Evolutionary conservation across 2,797 vertebrate species (phyloP), one percentile per base, ranked within the genome.

Genomic region (Macroramphosus scolopax): DNA sequence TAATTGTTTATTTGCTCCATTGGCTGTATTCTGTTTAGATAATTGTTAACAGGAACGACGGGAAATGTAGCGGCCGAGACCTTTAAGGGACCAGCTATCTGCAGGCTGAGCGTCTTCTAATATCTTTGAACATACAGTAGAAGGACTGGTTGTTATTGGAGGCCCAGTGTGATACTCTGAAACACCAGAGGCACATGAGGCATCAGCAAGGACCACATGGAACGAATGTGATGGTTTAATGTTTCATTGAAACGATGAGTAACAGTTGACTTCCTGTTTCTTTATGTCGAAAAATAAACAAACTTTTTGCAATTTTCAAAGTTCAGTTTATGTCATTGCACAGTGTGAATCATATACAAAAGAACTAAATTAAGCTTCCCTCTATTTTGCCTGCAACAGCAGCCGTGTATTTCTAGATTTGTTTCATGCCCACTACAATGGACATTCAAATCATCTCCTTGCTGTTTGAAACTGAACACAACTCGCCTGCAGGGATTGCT

Each of bases 1-100:
- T 87, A 88, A 88, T 86, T 85, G 85, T 85, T 85, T 82, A 80
- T 86, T 82, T 85, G 61, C 78, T 82, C 77, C 66, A 76, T 65
- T 71, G 65, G 69, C 66, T 40, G 37, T 62, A 62, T 70, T 78
- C 82, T 73, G 71, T 81, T 80, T 68, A 75, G 78, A 83, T 85
- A 77, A 87, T 72, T 80, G 72, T 85, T 82, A 85, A 81, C 77
- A 54, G 44, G 72, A 68, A 68, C 67, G 44, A 82, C 49, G 66
- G 79, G 51, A 78, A 68, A 78, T 61, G 68, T 42, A 5, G 33
- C 47, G 46, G 70, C 57, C 50, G 33, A 28, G 46, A 52, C 72
- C 66, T 80, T 67, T 61, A 72, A 70, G 73, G 75, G 50, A 42
- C 38, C 8, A 4, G 35, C 38, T 73, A 58, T 79, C 72, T 75